These are phyloP conservation scores for Diachrysia chrysitis DNA, from an alignment of 2,888 invertebrate species.

Conservation along the genomic window DNA sequence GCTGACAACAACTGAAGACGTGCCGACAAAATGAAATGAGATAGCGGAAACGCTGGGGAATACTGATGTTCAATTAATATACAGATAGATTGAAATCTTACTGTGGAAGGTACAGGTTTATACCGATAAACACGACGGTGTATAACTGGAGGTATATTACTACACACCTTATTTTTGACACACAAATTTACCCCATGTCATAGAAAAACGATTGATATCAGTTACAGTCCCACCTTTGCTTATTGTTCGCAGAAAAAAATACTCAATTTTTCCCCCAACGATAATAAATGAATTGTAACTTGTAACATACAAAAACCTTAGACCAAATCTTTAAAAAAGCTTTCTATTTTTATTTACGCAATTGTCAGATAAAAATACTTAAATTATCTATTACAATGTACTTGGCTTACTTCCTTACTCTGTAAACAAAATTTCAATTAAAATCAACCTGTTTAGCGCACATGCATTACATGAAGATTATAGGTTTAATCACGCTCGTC, in stretches of 20 bases:
- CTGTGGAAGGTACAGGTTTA: too few species aligned
- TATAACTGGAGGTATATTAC: neutral
- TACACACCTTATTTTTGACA: neutral
- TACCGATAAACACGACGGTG: too few species aligned
- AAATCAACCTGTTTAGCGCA: neutral
- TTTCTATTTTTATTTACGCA: too few species aligned
- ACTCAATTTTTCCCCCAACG: neutral
- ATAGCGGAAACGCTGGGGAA: neutral
- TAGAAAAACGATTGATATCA: neutral
- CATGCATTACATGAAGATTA: neutral
- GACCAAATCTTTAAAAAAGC: neutral
- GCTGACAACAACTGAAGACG: slow-evolving; percentile 1
- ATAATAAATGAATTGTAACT: neutral
- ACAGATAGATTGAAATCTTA: neutral
- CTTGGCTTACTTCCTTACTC: neutral
- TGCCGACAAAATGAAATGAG: slow-evolving; percentile 7
- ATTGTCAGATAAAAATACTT: too few species aligned
- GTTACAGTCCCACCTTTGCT: neutral
- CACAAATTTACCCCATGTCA: neutral
- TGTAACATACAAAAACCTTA: neutral
- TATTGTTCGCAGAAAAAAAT: neutral
- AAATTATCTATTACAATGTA: too few species aligned
- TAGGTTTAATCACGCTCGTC: too few species aligned
- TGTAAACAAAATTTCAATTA: neutral
- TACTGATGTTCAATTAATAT: slow-evolving; percentile 4